Conservation (phyloP, 2,888 invertebrate species). For the Agrotis clavis region DNA sequence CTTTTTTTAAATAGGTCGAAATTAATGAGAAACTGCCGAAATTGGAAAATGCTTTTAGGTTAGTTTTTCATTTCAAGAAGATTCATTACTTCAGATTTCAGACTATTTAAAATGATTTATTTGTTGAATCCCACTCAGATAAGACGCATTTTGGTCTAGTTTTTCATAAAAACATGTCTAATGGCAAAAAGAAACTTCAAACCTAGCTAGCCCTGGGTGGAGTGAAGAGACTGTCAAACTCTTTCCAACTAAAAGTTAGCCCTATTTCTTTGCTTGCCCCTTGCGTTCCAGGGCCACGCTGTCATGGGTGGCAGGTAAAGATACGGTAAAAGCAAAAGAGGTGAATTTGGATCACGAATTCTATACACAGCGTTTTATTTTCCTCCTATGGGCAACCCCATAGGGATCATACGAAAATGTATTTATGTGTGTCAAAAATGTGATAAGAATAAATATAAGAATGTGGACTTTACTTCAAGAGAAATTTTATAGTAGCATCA, state of each 20-base stretch:
- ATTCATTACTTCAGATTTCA: not conserved
- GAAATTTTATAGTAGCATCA: not conserved
- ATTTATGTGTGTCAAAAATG: conserved; percentile 28
- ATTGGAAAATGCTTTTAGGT: too few relatives aligned
- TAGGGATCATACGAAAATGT: conserved; percentile 3
- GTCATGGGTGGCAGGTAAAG: conserved; percentile 4
- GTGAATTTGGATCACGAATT: not conserved
- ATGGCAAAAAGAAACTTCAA: too few relatives aligned
- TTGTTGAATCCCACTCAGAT: too few relatives aligned
- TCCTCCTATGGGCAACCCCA: conserved; percentile 14
- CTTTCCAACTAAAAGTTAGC: too few relatives aligned
- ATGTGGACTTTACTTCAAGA: conserved; percentile 11
- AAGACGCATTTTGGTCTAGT: not conserved
- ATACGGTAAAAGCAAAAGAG: not conserved
- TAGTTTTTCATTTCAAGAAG: not conserved
- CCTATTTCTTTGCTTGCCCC: too few relatives aligned
- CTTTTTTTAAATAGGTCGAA: not conserved
- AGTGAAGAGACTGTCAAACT: too few relatives aligned
- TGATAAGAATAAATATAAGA: conserved; percentile 23
- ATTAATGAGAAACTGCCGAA: not conserved
- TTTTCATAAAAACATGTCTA: too few relatives aligned
- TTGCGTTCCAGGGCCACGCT: too few relatives aligned
- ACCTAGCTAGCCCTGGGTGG: too few relatives aligned
- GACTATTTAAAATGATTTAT: not conserved
- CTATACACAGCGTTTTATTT: conserved; percentile 1